A percentile compares a stretch with the other conserved stretches of the same genome.
Evolutionary conservation across 2,113 vertebrate species (phyloP).

Genomic region (Xiphophorus maculatus): DNA sequence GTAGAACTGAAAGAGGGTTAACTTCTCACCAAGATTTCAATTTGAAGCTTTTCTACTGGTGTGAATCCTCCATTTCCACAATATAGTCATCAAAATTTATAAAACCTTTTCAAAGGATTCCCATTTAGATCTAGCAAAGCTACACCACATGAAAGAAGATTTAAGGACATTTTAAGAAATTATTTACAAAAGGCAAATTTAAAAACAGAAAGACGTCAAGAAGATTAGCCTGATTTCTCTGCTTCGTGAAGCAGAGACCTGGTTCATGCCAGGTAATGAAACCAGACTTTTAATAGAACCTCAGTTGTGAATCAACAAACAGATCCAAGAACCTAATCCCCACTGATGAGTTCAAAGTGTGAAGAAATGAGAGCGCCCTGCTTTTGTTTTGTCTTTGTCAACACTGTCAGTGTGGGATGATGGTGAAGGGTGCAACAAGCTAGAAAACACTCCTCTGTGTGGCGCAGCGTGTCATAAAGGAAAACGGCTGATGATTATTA

Average conservation of each 20-base stretch:
- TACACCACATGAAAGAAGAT: too few relatives aligned
- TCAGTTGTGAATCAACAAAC: constrained; percentile 21
- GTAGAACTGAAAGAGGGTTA: too few relatives aligned
- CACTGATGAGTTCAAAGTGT: constrained; percentile 45
- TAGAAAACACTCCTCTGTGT: constrained; percentile 12
- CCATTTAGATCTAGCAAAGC: too few relatives aligned
- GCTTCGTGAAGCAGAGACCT: constrained; percentile 23
- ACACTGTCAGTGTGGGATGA: constrained; percentile 41
- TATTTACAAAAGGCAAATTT: constrained; percentile 11
- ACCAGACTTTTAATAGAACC: constrained; percentile 37
- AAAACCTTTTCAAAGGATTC: background rate
- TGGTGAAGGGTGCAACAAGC: constrained; percentile 45
- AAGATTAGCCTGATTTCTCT: constrained; percentile 26
- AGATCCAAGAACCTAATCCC: constrained; percentile 37
- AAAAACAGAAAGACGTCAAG: constrained; percentile 14
- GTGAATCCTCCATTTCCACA: too few relatives aligned
- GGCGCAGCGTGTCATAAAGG: constrained; percentile 37
- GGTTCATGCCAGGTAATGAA: constrained; percentile 46
- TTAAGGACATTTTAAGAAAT: constrained; percentile 7
- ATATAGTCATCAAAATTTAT: too few relatives aligned
- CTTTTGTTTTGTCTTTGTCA: constrained; percentile 34
- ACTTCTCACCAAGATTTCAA: too few relatives aligned
- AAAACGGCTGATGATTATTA: constrained; percentile 46
- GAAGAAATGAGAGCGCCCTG: constrained; percentile 34
- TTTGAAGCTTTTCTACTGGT: too few relatives aligned